Evolutionary conservation across 2,797 vertebrate genomes (phyloP), one percentile per base, ranked within the genome.

Genomic region (Myotis vivesi): DNA sequence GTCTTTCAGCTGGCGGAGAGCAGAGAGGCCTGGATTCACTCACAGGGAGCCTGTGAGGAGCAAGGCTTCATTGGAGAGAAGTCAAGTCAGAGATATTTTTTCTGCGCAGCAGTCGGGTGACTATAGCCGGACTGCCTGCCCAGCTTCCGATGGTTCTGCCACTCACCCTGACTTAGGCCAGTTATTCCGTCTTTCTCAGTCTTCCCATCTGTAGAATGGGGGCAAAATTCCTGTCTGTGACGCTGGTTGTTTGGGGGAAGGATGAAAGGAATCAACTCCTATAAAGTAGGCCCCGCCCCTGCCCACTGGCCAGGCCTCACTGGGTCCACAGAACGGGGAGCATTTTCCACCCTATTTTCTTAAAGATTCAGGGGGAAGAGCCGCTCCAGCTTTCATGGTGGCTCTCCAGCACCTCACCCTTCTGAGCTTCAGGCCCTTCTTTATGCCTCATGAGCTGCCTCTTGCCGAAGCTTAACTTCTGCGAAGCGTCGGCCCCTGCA

Each of bases 381-480:
- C 46, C 20, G 6, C 46, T 5, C 0, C 41, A 6, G 22, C 20
- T 20, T 25, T 28, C 6, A 13, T 7, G 8, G 8, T 64, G 38
- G 55, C 23, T 23, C 51, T 44, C 9, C 53, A 6, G 53, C 0
- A 0, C 38, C 28, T 59, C 36, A 4, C 19, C 4, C 44, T 7
- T 77, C 44, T 6, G 6, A 55, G 51, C 22, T 44, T 33, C 49
- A 59, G 81, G 16, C 20, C 1, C 28, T 30, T 76, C 55, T 81
- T 62, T 22, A 8, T 59, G 89, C 64, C 69, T 73, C 33, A 30
- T 0, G 5, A 69, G 85, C 79, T 1, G 0, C 73, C 33, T 92
- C 49, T 85, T 73, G 55, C 51, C 49, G 81, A 28, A 95, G 57
- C 28, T 89, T 75, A 30, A 57, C 94, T 94, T 95, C 86, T 17